Base-by-base conservation (phyloP, 2,113 vertebrate genomes). In the Rostratula benghalensis region DNA sequence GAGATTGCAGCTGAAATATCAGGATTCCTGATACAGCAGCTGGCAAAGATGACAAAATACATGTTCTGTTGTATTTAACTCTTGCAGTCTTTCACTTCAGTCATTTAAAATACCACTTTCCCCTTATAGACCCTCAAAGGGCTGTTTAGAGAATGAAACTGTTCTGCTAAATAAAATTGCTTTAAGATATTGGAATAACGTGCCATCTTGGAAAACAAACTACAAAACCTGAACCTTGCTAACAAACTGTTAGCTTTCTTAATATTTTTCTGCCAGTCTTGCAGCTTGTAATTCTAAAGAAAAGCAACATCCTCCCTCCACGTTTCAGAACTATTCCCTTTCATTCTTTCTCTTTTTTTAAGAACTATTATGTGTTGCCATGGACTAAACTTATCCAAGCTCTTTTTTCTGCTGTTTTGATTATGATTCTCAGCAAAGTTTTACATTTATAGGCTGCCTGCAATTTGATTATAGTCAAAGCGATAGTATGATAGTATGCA, bases 231-330 rank as follows among this genome's bases (percentile, higher is more conserved):
- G 7, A 87, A n/a, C 14, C n/a, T 61, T 69, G 15, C 45, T 80
- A 60, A 57, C 11, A 60, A 11, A 25, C 30, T 48, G 7, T 45
- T 31, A 80, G 20, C 54, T 91, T 80, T 83, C 43, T 51, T 53
- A 87, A 35, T 57, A 30, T 7, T 70, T 61, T 65, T 13, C 51
- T 91, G n/a, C 31, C 13, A 70, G 9, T 53, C 59, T 31, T 45
- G 46, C 31, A 75, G 41, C 6, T 53, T 65, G 18, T 63, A 70
- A 70, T 10, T 54, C 19, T 61, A 76, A 76, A 67, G 8, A 37
- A 18, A 48, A 0, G 0, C 6, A 51, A n/a, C 60, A 61, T 20
- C 21, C 46, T 9, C 5, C 3, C 4, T 21, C 10, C 5, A 5
- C 24, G 13, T 33, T 94, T 74, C 50, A 63, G 41, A 92, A 45